Evolutionary conservation across 2,113 vertebrate species (phyloP).

Genomic region (Centropus unirufus): DNA sequence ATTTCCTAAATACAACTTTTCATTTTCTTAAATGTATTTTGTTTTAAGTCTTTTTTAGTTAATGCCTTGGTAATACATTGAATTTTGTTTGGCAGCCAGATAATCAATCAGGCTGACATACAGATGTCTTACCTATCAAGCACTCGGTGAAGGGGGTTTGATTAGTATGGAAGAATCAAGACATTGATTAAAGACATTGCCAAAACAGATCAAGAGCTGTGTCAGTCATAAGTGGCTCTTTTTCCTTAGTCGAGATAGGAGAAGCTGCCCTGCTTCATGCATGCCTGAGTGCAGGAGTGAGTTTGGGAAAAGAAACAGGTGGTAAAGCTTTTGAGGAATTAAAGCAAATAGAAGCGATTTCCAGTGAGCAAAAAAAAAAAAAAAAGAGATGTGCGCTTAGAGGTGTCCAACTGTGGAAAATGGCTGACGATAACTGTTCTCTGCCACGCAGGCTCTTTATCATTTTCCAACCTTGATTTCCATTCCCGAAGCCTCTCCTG

Average conservation of each 20-base stretch:
- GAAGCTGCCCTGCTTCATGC: neutral
- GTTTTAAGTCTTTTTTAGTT: neutral
- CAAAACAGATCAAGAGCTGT: neutral
- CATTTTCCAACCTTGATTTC: neutral
- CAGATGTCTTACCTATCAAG: neutral
- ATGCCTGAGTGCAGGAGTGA: neutral
- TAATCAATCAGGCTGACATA: neutral
- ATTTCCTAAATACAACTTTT: neutral
- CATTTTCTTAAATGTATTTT: neutral
- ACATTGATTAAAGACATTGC: neutral
- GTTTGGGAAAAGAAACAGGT: neutral
- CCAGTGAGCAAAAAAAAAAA: neutral
- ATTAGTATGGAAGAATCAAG: neutral
- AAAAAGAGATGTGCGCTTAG: fast-evolving
- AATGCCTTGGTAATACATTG: neutral
- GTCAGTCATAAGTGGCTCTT: neutral
- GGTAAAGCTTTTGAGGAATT: neutral
- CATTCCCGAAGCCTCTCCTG: neutral
- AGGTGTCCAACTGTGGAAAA: neutral
- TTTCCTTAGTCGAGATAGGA: neutral
- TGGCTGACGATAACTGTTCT: neutral
- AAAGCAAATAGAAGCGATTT: neutral
- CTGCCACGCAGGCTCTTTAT: neutral
- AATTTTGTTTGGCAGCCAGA: neutral
- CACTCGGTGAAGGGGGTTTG: neutral